Percentiles rank a stretch among this genome's conserved stretches.
These are phyloP conservation scores for Gibbula magus DNA, from an alignment of 2,888 invertebrate genomes.

Conservation along the genomic window DNA sequence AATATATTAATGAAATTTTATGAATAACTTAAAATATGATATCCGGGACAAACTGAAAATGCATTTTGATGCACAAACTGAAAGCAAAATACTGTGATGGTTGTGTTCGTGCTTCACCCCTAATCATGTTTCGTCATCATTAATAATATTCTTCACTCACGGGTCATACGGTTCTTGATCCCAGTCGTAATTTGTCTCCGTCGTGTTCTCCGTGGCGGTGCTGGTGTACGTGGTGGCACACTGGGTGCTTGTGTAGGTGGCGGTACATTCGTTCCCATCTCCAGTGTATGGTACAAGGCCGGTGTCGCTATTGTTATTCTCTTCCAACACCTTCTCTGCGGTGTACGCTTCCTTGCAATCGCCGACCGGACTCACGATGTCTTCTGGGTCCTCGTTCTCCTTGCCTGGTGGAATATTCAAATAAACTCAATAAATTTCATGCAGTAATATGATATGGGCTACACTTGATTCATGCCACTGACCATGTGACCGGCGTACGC, in stretches of 20 bases:
- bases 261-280: not conserved
- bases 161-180: slow-evolving; percentile 87
- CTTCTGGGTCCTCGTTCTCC: slow-evolving; percentile 67
- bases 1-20: too few species aligned
- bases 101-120: too few species aligned
- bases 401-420: slow-evolving; percentile 51
- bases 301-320: slow-evolving; percentile 41
- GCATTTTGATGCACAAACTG: too few species aligned
- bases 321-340: slow-evolving; percentile 44
- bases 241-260: not conserved
- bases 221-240: slow-evolving; percentile 11
- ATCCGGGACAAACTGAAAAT: too few species aligned
- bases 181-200: slow-evolving; percentile 79
- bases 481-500: too few species aligned
- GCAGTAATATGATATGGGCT: not conserved
- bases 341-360: slow-evolving; percentile 48
- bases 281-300: not conserved
- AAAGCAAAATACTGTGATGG: too few species aligned
- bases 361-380: slow-evolving; percentile 23
- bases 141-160: slow-evolving; percentile 50
- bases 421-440: not conserved
- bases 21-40: too few species aligned
- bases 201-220: slow-evolving; percentile 63
- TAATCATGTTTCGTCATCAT: too few species aligned
- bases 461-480: not conserved